These are phyloP conservation scores for honey bee (Apis mellifera) DNA, from an alignment of 1,140 invertebrate genomes.

Conservation along the genomic window DNA sequence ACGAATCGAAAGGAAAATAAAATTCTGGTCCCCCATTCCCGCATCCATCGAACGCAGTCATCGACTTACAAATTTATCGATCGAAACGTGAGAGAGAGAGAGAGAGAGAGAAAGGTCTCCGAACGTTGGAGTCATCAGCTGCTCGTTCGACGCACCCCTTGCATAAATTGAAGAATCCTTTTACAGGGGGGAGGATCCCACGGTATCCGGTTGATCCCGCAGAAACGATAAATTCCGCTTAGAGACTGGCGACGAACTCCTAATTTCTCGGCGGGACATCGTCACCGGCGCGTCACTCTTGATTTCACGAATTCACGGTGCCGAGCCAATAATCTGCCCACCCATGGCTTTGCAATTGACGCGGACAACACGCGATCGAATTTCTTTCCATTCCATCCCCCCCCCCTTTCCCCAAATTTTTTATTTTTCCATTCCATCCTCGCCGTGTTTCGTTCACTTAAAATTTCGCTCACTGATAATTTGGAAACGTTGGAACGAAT, in stretches of 20 bases:
- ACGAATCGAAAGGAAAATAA: background rate
- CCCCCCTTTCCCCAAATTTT: background rate
- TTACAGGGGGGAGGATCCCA: background rate
- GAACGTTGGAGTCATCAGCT: constrained; percentile 26
- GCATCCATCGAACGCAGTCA: constrained; percentile 9
- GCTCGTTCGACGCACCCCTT: constrained; percentile 21
- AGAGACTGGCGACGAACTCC: constrained; percentile 42
- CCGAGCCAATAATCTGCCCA: constrained; percentile 61
- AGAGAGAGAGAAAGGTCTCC: background rate
- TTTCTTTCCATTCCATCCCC: background rate
- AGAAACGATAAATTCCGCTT: constrained; percentile 62
- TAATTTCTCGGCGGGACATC: constrained; percentile 61
- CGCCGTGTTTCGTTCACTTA: background rate
- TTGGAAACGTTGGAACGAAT: no score
- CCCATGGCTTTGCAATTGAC: constrained; percentile 48
- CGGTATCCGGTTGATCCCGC: constrained; percentile 49
- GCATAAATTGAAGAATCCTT: constrained; percentile 42
- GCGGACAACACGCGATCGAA: constrained; percentile 14
- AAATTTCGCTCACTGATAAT: no score
- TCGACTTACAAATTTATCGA: constrained; percentile 42
- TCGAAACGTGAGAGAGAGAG: background rate
- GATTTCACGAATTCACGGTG: constrained; percentile 54
- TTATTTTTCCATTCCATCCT: background rate
- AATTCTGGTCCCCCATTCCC: constrained; percentile 2
- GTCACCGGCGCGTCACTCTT: constrained; percentile 37